Evolutionary conservation across 2,113 vertebrate species (phyloP), one percentile per base, ranked within the genome.

Genomic region (Plotosus lineatus): DNA sequence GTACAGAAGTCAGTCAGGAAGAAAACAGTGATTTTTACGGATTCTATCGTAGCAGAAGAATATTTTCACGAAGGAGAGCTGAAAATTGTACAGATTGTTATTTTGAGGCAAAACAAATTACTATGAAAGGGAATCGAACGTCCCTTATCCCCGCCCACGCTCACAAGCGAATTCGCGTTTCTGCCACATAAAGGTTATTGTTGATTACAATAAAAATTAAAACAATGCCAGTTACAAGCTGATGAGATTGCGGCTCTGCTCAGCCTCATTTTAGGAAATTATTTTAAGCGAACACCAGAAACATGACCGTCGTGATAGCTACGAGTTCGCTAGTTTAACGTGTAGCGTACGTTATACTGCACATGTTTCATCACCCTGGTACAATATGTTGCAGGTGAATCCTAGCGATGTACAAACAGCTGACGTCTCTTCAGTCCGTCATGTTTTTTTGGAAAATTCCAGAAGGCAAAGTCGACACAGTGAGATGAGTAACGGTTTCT

Each of bases 161-260:
- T 65, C 61, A n/a, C 33, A 40, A 19, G 31, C 10, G 33, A 6
- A 61, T 17, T 7, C 6, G 14, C 15, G 17, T 63, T 63, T 40
- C 21, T 36, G 6, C 19, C 36, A 21, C 33, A 2, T 23, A 38
- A 21, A 0, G 15, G 33, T 63, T 33, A 33, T 53, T 56, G 11
- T 0, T 8, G 28, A 19, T 33, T 17, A 33, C 58, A 0, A 17
- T 28, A 61, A 0, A 0, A 0, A 0, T 4, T 3, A 12, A 6
- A 58, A 58, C 1, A 15, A 61, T 14, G 14, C 5, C 6, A 42
- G 12, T 68, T 12, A 42, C 38, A 5, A 6, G 23, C 42, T 26
- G 2, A 33, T 21, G 36, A 23, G 4, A 8, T 19, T 4, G 61
- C 3, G 8, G 36, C 40, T 58, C 23, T 56, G 4, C 10, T 26